Conservation (phyloP, 2,888 invertebrate genomes). For the Acleris cristana region DNA sequence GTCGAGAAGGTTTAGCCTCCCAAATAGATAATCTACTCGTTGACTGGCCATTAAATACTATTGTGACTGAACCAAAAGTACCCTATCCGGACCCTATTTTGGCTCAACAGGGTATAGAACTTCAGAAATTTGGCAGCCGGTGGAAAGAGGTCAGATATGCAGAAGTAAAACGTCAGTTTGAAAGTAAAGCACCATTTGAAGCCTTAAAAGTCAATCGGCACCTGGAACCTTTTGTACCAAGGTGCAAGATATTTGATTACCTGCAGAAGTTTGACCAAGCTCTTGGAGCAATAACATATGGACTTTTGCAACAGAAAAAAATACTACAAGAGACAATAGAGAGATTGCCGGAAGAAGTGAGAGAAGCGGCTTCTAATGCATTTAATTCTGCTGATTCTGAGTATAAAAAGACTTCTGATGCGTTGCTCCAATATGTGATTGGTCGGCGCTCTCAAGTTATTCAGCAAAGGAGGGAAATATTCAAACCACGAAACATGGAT, state of each 20-base stretch:
- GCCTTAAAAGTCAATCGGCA: slow-evolving; percentile 25
- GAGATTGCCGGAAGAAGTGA: slow-evolving; percentile 7
- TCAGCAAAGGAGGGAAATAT: slow-evolving; percentile 34
- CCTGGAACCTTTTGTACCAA: slow-evolving; percentile 24
- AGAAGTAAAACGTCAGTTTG: slow-evolving; percentile 37
- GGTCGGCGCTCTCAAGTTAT: slow-evolving; percentile 38
- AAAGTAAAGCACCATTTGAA: slow-evolving; percentile 33
- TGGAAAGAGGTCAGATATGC: slow-evolving; percentile 37
- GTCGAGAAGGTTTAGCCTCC: slow-evolving; percentile 7
- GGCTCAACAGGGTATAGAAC: slow-evolving; percentile 24
- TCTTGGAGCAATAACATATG: slow-evolving; percentile 36
- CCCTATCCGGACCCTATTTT: slow-evolving; percentile 17
- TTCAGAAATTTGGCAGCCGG: slow-evolving; percentile 29
- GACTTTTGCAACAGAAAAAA: slow-evolving; percentile 37
- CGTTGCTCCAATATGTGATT: slow-evolving; percentile 38
- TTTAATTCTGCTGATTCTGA: slow-evolving; percentile 21
- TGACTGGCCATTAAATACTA: not conserved
- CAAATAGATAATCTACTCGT: not conserved
- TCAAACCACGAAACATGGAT: slow-evolving; percentile 26
- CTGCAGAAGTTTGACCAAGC: slow-evolving; percentile 33
- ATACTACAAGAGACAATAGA: slow-evolving; percentile 13
- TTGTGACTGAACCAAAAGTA: slow-evolving; percentile 27
- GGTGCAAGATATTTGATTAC: slow-evolving; percentile 35
- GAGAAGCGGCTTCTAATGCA: slow-evolving; percentile 11
- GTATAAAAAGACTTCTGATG: slow-evolving; percentile 32